These are phyloP conservation scores for Paedocypris micromegethes DNA, from an alignment of 2,797 vertebrate genomes.

Conservation along the genomic window DNA sequence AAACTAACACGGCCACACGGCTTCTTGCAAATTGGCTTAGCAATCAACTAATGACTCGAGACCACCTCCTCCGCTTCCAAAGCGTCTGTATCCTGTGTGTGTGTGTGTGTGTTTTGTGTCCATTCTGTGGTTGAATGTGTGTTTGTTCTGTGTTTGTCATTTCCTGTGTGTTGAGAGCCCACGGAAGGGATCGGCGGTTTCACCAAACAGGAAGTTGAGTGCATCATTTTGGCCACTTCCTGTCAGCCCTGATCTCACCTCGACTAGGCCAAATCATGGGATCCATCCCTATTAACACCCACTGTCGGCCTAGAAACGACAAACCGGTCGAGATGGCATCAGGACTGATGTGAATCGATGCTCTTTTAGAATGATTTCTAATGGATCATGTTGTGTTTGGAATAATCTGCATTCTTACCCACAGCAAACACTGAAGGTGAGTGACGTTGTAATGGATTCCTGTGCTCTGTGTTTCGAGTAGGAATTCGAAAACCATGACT, in stretches of 20 bases:
- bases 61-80: conserved; percentile 18
- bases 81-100: conserved; percentile 35
- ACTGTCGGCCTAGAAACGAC: no score
- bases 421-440: conserved; percentile 67
- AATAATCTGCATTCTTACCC: conserved; percentile 51
- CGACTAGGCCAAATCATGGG: background rate
- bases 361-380: background rate
- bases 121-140: conserved; percentile 45
- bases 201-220: conserved; percentile 34
- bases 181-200: background rate
- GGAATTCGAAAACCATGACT: no score
- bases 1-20: background rate
- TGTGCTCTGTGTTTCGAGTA: no score
- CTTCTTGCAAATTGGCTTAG: background rate
- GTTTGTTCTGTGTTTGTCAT: conserved; percentile 37
- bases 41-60: conserved; percentile 39
- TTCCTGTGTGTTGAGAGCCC: conserved; percentile 16
- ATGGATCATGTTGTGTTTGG: background rate
- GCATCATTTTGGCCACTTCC: conserved; percentile 3
- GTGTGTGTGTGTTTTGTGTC: conserved; percentile 47
- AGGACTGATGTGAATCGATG: background rate
- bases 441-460: conserved; percentile 35
- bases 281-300: no score
- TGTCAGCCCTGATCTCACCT: conserved; percentile 51
- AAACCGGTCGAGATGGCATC: background rate